These are phyloP conservation scores for Tethya wilhelma DNA, from an alignment of 37 sponge, comb jelly and placozoan genomes.

Conservation along the genomic window DNA sequence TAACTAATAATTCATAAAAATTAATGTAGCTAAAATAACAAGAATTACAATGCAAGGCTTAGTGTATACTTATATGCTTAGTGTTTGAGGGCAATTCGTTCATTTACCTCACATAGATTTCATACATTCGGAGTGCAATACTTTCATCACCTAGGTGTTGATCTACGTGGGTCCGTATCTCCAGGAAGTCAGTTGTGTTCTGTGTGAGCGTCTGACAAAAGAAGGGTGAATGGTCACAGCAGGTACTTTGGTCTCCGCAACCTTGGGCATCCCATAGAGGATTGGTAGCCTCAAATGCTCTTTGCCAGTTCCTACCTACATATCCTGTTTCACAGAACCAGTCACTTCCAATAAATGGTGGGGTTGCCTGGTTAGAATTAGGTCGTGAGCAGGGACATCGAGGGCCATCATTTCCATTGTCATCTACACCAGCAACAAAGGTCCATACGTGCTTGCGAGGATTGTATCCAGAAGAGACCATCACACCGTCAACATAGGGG, in stretches of 20 bases:
- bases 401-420: not conserved
- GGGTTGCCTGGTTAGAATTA: not conserved
- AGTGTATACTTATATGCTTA: too few species aligned
- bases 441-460: conserved; percentile 12
- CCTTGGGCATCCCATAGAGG: conserved; percentile 17
- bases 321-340: conserved; percentile 19
- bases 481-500: conserved; percentile 9
- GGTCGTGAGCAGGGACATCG: conserved; percentile 12
- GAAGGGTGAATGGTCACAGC: conserved; percentile 28
- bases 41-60: too few species aligned
- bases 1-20: too few species aligned
- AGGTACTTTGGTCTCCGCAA: conserved; percentile 9
- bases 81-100: too few species aligned
- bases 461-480: conserved; percentile 3
- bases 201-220: conserved; percentile 21
- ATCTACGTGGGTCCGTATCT: conserved; percentile 10
- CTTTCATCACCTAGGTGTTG: conserved; percentile 1
- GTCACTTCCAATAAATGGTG: not conserved
- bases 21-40: too few species aligned
- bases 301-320: not conserved
- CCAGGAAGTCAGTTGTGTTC: conserved; percentile 4
- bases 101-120: conserved; percentile 14
- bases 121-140: not conserved
- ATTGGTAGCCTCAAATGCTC: not conserved
- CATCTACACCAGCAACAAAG: not conserved